These are phyloP conservation scores for Platichthys flesus DNA, from an alignment of 2,113 vertebrate species.

Conservation along the genomic window DNA sequence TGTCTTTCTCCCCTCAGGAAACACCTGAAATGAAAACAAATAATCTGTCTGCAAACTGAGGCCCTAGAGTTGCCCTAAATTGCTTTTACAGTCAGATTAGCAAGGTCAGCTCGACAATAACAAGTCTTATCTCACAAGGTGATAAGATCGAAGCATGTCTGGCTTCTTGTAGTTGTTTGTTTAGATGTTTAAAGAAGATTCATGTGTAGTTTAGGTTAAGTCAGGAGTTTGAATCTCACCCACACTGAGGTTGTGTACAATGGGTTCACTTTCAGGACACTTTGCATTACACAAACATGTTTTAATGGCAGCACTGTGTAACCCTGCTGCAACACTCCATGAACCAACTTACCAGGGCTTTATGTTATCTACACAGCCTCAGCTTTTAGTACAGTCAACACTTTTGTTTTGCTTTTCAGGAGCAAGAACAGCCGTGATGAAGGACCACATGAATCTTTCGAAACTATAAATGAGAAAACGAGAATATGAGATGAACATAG, in stretches of 20 bases:
- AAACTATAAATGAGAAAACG: too few species aligned
- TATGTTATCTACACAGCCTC: not conserved
- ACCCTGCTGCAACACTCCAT: not conserved
- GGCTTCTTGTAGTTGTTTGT: not conserved
- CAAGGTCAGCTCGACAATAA: not conserved
- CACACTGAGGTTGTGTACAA: not conserved
- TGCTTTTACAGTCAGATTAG: slow-evolving; percentile 10
- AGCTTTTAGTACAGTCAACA: slow-evolving; percentile 6
- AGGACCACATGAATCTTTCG: not conserved
- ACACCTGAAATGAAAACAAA: too few species aligned
- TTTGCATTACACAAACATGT: not conserved
- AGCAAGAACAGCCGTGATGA: not conserved
- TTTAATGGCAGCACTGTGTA: not conserved
- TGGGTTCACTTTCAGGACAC: not conserved
- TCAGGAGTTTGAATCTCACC: not conserved
- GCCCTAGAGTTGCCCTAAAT: not conserved
- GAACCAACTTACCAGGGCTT: not conserved
- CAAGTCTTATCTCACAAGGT: slow-evolving; percentile 12
- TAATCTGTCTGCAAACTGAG: not conserved
- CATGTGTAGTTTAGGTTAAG: too few species aligned
- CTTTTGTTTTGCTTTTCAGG: slow-evolving; percentile 25
- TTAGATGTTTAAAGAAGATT: not conserved
- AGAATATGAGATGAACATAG: too few species aligned
- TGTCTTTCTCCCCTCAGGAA: too few species aligned
- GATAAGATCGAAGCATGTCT: not conserved